Base-by-base conservation (phyloP, 2,888 invertebrate species). In the Andrena flavipes region DNA sequence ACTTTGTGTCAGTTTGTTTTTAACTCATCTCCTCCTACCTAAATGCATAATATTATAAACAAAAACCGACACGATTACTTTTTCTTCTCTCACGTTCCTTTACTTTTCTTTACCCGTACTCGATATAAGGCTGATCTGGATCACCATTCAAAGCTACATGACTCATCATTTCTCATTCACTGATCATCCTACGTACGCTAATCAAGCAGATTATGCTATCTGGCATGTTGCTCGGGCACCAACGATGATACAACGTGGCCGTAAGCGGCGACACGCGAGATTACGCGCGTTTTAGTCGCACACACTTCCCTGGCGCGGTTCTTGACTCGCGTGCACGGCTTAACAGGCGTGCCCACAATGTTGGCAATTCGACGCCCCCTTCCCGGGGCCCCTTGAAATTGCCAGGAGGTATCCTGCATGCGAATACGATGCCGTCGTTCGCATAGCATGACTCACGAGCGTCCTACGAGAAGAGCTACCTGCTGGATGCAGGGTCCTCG, bases 301-400 rank as follows among this genome's bases (percentile, higher is more conserved):
- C 69, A 70, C 69, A 48, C 10, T 71, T 69, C 16, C 16, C 54
- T 26, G 30, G 56, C 65, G 60, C 48, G 68, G 67, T 80, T 80
- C 82, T 84, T 69, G 79, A 73, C 67, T 78, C 69, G 59, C 83
- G 74, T 77, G 84, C 77, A 68, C 78, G 82, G 80, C 72, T 85
- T 85, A 85, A 85, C 68, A 85, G 84, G 82, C 84, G 86, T 87
- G 91, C 89, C 89, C 84, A 89, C 90, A 89, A 91, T 91, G 86
- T 83, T 81, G 85, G 84, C 86, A 87, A 91, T 91, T 83, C 86
- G 79, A 70, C 60, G 75, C 80, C 54, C 67, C 26, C 42, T 65
- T 69, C 70, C 63, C 16, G 65, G 75, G 42, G 72, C 60, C 77
- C 73, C 73, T 67, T 71, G 84, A 80, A 84, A 89, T 84, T 84